Evolutionary conservation across 2,113 vertebrate species (phyloP).

Genomic region (Brienomyrus longianalis): DNA sequence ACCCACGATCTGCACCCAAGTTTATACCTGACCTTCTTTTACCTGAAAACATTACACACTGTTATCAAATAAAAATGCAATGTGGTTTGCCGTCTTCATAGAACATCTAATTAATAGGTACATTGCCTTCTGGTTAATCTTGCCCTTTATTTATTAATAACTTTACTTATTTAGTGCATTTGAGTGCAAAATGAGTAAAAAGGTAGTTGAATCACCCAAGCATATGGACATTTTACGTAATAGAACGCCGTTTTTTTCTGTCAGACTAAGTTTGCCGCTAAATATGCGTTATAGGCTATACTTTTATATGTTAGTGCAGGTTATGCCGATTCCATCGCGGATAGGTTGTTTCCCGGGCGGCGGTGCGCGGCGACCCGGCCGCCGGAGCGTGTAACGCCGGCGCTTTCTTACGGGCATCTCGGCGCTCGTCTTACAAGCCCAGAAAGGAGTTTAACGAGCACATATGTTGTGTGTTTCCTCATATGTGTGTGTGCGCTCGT

Average conservation of each 20-base stretch:
- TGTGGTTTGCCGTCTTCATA: not conserved
- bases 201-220: not conserved
- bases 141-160: not conserved
- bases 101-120: not conserved
- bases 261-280: not conserved
- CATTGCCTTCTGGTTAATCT: not conserved
- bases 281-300: not conserved
- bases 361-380: not conserved
- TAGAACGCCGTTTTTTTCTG: not conserved
- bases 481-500: constrained; percentile 10
- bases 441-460: constrained; percentile 9
- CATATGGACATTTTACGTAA: not conserved
- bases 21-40: not conserved
- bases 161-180: not conserved
- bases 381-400: not conserved
- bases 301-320: not conserved
- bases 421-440: constrained; percentile 9
- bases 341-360: not conserved
- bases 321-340: not conserved
- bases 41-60: not conserved
- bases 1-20: not conserved
- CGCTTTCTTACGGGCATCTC: not conserved
- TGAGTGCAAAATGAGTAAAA: not conserved
- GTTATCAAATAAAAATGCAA: not conserved
- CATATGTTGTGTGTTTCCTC: constrained; percentile 18